Evolutionary conservation across 2,797 vertebrate species (phyloP).

Genomic region (Notoglanidium macrostoma): DNA sequence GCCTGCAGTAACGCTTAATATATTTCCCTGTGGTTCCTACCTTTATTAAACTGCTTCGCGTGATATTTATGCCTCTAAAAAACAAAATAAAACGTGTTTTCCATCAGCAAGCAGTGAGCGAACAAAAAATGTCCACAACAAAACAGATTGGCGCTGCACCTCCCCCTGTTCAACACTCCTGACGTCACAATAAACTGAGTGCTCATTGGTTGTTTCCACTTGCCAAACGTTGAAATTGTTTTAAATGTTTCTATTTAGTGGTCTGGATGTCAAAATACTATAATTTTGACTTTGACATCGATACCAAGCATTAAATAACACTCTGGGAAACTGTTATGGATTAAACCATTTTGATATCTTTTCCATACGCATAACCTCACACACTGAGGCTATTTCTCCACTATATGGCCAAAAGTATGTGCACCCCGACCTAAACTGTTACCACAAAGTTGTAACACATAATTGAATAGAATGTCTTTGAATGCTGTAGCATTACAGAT

Average conservation of each 20-base stretch:
- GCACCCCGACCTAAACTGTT: not conserved
- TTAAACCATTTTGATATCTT: not conserved
- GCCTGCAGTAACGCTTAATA: not conserved
- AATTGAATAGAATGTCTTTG: not conserved
- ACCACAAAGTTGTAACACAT: too few species aligned
- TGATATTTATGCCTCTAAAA: not conserved
- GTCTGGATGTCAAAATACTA: too few species aligned
- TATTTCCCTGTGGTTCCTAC: conserved; percentile 47
- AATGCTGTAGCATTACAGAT: not conserved
- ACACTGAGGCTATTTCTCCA: not conserved
- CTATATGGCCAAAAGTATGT: not conserved
- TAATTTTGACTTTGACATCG: not conserved
- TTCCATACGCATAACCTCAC: not conserved
- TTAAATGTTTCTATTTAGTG: not conserved
- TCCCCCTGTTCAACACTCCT: conserved; percentile 45
- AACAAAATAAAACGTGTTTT: conserved; percentile 46
- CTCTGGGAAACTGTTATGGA: not conserved
- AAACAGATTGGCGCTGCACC: conserved; percentile 59
- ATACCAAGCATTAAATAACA: not conserved
- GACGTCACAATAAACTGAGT: conserved; percentile 63
- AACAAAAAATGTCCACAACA: conserved; percentile 5
- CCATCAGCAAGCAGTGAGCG: conserved; percentile 49
- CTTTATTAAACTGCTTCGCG: conserved; percentile 32
- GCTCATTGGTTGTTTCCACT: conserved; percentile 65
- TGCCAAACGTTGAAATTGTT: too few species aligned